A percentile compares a stretch with the other conserved stretches of the same genome.
Evolutionary conservation across 1,140 invertebrate genomes (phyloP).

Genomic region (Cecropterus lyciades): DNA sequence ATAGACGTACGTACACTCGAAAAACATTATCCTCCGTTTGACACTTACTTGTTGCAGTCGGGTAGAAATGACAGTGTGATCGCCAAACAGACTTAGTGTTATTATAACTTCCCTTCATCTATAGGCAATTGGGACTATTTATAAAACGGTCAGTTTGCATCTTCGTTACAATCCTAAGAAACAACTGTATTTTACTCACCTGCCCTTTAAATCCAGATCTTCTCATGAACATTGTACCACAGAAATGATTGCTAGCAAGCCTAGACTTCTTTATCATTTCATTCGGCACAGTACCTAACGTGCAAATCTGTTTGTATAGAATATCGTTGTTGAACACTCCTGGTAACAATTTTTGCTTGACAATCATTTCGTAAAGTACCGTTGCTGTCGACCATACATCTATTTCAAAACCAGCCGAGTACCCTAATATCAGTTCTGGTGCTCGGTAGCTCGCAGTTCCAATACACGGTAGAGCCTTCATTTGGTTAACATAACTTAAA

Average conservation of each 20-base stretch:
- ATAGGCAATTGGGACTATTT: no score
- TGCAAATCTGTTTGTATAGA: constrained; percentile 54
- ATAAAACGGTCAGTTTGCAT: no score
- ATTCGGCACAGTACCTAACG: constrained; percentile 45
- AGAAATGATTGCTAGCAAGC: constrained; percentile 34
- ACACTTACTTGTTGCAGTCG: no score
- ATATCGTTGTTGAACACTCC: constrained; percentile 49
- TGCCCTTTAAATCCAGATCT: constrained; percentile 8
- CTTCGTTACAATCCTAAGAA: no score
- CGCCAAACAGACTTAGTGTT: no score
- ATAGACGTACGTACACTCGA: no score
- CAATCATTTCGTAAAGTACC: constrained; percentile 59
- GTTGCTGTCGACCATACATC: constrained; percentile 61
- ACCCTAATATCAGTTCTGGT: constrained; percentile 61
- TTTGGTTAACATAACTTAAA: constrained; percentile 30
- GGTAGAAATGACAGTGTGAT: no score
- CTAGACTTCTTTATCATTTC: constrained; percentile 43
- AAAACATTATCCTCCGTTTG: no score
- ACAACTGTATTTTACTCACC: constrained; percentile 16
- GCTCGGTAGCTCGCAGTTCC: constrained; percentile 52
- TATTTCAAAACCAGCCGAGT: constrained; percentile 43
- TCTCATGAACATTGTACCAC: constrained; percentile 37
- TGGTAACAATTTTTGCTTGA: constrained; percentile 46
- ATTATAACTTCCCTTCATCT: no score
- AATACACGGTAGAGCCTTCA: constrained; percentile 29